Base-by-base conservation (phyloP, 2,113 vertebrate species). In the Prinia subflava region DNA sequence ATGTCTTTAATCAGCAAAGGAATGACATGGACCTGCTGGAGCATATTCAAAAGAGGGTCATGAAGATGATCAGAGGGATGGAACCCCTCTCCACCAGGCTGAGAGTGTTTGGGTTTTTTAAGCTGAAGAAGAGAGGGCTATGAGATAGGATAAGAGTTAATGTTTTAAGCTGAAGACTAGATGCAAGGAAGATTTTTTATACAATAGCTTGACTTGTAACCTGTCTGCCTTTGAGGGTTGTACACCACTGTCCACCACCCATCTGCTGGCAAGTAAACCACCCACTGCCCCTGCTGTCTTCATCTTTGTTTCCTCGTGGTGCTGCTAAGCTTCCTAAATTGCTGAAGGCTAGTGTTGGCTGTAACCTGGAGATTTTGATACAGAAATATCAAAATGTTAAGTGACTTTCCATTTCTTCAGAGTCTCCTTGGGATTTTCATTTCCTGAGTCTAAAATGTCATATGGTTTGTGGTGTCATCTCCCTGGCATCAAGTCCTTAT, bases 381-480 rank as follows among this genome's bases (percentile, higher is more conserved):
- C 44, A 81, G 44, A 56, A 95, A 83, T 75, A 90, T 31, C 10
- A 1, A 77, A 86, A 88, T 1, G 1, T 63, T 83, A 49, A 79
- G 74, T 0, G 0, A 42, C 31, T 89, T 91, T 37, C 41, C 18
- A 50, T 79, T 89, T 91, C 59, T 92, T 94, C 1, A 0, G 30
- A 53, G 53, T n/a, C 23, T 23, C 75, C 46, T 83, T 15, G 76
- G 47, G 25, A 68, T 71, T 91, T 87, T 78, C 55, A 46, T 91
- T 94, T 94, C 82, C 82, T 77, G 59, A 78, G 59, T 65, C 57
- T 93, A 59, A 92, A 91, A 75, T 70, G 89, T 73, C 76, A 83
- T 42, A 15, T 83, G 59, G 57, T 89, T 62, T n/a, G 5, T 81
- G 39, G 37, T 20, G 27, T 60, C 95, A 75, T 64, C 92, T 89